phyloP scores from a whole-genome alignment of 1,140 invertebrate species.

The Halotydeus destructor region DNA sequence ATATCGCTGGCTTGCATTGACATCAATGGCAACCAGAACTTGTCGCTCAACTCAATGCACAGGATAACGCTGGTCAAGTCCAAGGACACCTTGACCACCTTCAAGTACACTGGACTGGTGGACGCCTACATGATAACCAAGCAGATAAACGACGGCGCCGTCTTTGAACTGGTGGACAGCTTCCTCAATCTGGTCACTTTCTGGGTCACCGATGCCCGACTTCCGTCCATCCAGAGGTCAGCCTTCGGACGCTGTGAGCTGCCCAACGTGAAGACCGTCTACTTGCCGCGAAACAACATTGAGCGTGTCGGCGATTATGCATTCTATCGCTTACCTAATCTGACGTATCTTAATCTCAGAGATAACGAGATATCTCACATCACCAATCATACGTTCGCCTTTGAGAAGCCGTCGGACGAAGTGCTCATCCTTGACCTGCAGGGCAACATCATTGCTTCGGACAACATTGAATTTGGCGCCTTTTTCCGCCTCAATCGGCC shows the following conservation, averaged over 20 bases:
- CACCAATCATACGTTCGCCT: constrained; percentile 5
- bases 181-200: not conserved
- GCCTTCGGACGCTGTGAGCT: constrained; percentile 3
- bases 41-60: constrained; percentile 2
- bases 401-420: constrained; percentile 6
- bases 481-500: constrained; percentile 7
- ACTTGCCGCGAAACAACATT: constrained; percentile 4
- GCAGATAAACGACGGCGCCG: constrained; percentile 5
- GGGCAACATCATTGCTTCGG: not conserved
- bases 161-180: constrained; percentile 7
- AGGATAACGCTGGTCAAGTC: not conserved
- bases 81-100: not conserved
- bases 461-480: constrained; percentile 1
- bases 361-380: not conserved
- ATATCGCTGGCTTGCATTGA: constrained; percentile 3
- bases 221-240: constrained; percentile 5
- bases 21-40: constrained; percentile 6
- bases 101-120: not conserved
- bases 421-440: not conserved
- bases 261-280: not conserved
- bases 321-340: constrained; percentile 7
- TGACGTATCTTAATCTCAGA: not conserved
- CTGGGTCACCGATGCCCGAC: constrained; percentile 1
- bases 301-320: constrained; percentile 6
- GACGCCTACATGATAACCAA: not conserved